Evolutionary conservation across 2,797 vertebrate genomes (phyloP), one percentile per base, ranked within the genome.

Genomic region (Tokudaia muenninki): DNA sequence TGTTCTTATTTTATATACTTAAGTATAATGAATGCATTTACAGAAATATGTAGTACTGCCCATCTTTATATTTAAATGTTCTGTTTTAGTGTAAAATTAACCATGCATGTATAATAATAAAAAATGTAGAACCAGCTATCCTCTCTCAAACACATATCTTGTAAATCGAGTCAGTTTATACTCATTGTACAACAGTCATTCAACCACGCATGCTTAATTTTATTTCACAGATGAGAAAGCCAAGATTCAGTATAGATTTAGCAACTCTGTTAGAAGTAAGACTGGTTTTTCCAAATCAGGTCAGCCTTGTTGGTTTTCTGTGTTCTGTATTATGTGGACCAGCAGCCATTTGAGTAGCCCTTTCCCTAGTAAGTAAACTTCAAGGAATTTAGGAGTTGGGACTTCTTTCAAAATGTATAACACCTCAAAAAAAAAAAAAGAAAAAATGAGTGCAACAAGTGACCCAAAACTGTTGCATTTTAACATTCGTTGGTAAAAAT

Each of bases 191-290:
- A 80, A 55, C 12, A 79, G 70, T 6, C 29, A 67, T 91, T 94
- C 50, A 87, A 57, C 67, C 70, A 26, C 29, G 0, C 24, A 79
- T 91, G 93, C 47, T 67, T 84, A 88, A 90, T 67, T 95, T 87
- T 82, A 92, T 86, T 95, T 94, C 77, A 47, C 41, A 91, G 14
- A 86, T 52, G 13, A 96, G 31, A 22, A 92, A 94, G 86, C 6
- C 34, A 44, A 95, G 13, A 92, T 24, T 87, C 14, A 59, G 3
- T 24, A 59, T 13, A 79, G 12, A 84, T 47, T 94, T 82, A 75
- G 29, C 57, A 80, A 74, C 14, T 82, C 88, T 55, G 37, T 95
- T 10, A 74, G 22, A 87, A 10, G 13, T 91, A 81, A 34, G 93
- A 91, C 34, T 84, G 21, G 1, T 57, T 86, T 87, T 91, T 92